Conservation (phyloP, 2,113 vertebrate genomes). For the Carlito syrichta region DNA sequence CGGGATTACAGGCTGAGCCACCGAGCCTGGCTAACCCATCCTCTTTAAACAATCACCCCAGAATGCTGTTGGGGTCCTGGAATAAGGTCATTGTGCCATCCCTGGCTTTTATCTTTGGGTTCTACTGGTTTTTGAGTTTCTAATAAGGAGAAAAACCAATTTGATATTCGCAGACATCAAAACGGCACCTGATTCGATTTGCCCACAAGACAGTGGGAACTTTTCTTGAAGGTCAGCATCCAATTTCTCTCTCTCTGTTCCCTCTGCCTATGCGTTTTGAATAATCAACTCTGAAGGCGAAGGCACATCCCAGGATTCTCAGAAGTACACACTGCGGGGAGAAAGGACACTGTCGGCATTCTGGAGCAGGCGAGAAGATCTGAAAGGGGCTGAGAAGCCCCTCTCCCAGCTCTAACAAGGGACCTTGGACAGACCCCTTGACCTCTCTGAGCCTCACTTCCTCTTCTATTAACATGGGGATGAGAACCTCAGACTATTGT, state of each 20-base stretch:
- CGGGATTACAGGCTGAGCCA: too few relatives aligned
- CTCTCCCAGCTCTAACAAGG: neutral
- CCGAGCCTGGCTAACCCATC: too few relatives aligned
- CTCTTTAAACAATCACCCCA: neutral
- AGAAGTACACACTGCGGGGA: neutral
- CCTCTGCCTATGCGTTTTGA: neutral
- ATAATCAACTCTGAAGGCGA: neutral
- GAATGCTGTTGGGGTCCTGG: neutral
- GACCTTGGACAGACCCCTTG: neutral
- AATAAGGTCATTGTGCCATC: neutral
- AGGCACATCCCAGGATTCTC: neutral
- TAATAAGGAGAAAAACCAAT: neutral
- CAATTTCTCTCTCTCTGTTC: neutral
- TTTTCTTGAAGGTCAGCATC: conserved; percentile 45
- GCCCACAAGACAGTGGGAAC: neutral
- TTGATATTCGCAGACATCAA: neutral
- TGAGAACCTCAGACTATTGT: neutral
- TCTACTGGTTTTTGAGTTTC: neutral
- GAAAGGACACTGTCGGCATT: rapidly evolving
- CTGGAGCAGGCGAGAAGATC: neutral
- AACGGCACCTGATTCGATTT: neutral
- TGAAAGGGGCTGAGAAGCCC: neutral
- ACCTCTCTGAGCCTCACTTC: neutral
- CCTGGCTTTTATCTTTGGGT: neutral
- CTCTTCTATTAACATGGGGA: neutral